These are phyloP conservation scores for Gallinago jamesoni DNA, from an alignment of 2,113 vertebrate species.

Conservation along the genomic window DNA sequence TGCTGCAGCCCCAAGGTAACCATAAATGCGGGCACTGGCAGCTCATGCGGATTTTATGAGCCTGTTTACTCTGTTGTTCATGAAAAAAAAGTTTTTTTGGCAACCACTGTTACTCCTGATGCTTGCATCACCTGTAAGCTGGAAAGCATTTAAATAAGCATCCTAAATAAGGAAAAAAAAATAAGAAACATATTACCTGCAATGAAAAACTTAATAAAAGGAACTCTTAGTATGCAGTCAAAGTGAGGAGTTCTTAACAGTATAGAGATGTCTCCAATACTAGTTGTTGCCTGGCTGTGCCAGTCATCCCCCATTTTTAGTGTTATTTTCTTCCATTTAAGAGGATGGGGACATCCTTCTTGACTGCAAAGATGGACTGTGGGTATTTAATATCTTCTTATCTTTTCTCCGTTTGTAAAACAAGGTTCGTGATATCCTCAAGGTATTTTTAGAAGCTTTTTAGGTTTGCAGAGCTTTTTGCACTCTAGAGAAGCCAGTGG, in stretches of 20 bases:
- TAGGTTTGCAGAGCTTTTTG: background rate
- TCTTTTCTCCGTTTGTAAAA: background rate
- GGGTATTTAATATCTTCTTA: background rate
- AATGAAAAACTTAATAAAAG: background rate
- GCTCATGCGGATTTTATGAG: slow-evolving; percentile 47
- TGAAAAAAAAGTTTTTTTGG: slow-evolving; percentile 36
- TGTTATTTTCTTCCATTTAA: background rate
- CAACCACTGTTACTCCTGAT: background rate
- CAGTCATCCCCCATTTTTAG: background rate
- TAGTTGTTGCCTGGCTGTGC: background rate
- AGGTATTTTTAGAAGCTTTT: background rate
- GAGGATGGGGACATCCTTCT: background rate
- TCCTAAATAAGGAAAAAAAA: background rate
- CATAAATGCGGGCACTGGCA: slow-evolving; percentile 41
- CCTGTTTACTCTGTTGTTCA: slow-evolving; percentile 53
- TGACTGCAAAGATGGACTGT: background rate
- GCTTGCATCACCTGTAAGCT: slow-evolving; percentile 1
- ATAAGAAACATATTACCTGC: background rate
- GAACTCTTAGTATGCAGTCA: background rate
- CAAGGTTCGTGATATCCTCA: background rate
- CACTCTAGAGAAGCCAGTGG: background rate
- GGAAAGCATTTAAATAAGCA: background rate
- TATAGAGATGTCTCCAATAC: background rate
- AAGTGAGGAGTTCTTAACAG: background rate
- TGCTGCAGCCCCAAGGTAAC: slow-evolving; percentile 22